Evolutionary conservation across 2,113 vertebrate species (phyloP).

Genomic region (Anolis sagrei): DNA sequence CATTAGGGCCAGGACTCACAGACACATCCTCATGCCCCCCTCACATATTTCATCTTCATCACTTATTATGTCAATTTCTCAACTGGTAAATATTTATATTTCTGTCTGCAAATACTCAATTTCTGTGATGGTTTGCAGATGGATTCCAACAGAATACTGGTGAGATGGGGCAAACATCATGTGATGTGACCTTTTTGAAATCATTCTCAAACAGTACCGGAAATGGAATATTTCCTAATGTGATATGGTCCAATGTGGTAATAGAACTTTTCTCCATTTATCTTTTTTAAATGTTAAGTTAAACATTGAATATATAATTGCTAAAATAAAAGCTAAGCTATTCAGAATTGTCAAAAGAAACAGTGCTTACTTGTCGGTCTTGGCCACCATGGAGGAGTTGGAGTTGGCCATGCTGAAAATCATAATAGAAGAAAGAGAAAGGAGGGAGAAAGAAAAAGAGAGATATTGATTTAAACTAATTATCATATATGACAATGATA

Average conservation of each 20-base stretch:
- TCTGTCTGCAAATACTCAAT: too few relatives aligned
- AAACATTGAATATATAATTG: neutral
- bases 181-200: too few relatives aligned
- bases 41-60: neutral
- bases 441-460: neutral
- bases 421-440: neutral
- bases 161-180: too few relatives aligned
- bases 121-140: too few relatives aligned
- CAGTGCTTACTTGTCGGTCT: neutral
- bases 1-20: neutral
- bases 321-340: neutral
- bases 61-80: neutral
- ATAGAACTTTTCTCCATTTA: neutral
- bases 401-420: neutral
- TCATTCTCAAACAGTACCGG: too few relatives aligned
- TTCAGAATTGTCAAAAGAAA: neutral
- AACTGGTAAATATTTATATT: neutral
- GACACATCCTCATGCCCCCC: neutral
- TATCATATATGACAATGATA: neutral
- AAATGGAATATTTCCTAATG: too few relatives aligned
- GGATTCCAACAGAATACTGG: too few relatives aligned
- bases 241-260: neutral
- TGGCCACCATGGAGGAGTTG: neutral
- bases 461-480: neutral
- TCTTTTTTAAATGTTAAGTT: neutral